Conservation (phyloP, 2,888 invertebrate genomes). For the Lagria hirta region DNA sequence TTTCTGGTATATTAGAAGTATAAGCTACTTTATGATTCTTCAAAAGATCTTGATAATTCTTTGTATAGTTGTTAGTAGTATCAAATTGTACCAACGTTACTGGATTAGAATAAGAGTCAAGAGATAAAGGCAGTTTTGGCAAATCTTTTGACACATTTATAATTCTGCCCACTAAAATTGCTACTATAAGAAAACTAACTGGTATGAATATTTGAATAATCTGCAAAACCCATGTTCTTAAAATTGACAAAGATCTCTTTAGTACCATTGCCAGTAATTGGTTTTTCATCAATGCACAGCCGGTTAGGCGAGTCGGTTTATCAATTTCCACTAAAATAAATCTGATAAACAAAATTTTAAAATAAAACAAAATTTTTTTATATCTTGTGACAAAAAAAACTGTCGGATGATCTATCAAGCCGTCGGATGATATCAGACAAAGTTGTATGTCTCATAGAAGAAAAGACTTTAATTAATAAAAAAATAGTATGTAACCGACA, state of each 20-base stretch:
- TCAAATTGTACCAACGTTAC: slow-evolving; percentile 43
- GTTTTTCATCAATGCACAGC: slow-evolving; percentile 39
- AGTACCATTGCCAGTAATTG: slow-evolving; percentile 52
- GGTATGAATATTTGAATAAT: slow-evolving; percentile 70
- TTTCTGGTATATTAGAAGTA: slow-evolving; percentile 30
- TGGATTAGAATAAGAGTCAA: slow-evolving; percentile 54
- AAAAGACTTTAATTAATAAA: too few relatives aligned
- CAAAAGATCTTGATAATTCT: slow-evolving; percentile 39
- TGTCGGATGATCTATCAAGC: too few relatives aligned
- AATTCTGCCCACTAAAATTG: slow-evolving; percentile 62
- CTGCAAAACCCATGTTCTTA: slow-evolving; percentile 68
- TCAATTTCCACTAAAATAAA: slow-evolving; percentile 40
- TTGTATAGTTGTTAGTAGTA: slow-evolving; percentile 36
- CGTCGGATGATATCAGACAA: too few relatives aligned
- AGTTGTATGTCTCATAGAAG: too few relatives aligned
- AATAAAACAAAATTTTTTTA: too few relatives aligned
- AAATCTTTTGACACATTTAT: slow-evolving; percentile 56
- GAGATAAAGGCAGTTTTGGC: slow-evolving; percentile 58
- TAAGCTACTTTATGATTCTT: slow-evolving; percentile 36
- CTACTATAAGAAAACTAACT: slow-evolving; percentile 63
- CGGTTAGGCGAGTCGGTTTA: slow-evolving; percentile 35
- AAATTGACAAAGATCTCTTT: slow-evolving; percentile 52
- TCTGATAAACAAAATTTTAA: slow-evolving; percentile 30
- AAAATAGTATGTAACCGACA: too few relatives aligned
- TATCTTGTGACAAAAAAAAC: too few relatives aligned